Base-by-base conservation (phyloP, 2,888 invertebrate species). In the Xylophagus ater region DNA sequence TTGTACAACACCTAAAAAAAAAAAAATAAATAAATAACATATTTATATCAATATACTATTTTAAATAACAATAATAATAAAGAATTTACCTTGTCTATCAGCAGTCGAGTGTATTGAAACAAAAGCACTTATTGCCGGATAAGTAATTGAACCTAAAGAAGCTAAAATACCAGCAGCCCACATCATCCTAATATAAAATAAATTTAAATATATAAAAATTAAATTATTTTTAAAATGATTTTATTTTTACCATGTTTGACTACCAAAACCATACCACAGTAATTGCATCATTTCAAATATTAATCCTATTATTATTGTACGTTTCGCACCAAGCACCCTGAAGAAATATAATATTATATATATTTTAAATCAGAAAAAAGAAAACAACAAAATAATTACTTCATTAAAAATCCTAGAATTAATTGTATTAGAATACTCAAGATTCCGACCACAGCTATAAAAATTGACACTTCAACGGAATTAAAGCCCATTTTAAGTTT, bases 61-160 rank as follows among this genome's bases (percentile, higher is more conserved):
- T n/a, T 15, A n/a, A 20, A 18, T 15, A 33, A 25, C 24, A 23
- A 34, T 24, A 23, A 28, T 8, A 14, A 6, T 30, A 10, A 30
- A 15, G 23, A 40, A 37, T 37, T 48, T 56, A 71, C 87, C 98
- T 71, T 98, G 98, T 57, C 93, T 81, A 65, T 98, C 97, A n/a
- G 89, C 84, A 56, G 92, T 85, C 48, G 96, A 92, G 67, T 96
- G 93, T 57, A 94, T 87, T 10, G 96, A 96, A 39, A 96, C 96
- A 67, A 94, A 98, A 24, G 97, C 90, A 64, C 93, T 93, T 58
- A 99, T 97, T 39, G 97, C 94, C 23, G 98, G 98, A 71, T 99
- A 98, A 4, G 96, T 96, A 52, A 98, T 83, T 49, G 92, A 92
- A 45, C 92, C 93, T 51, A 97, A 76, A 10, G 96, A 90, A 24